Evolutionary conservation across 2,797 vertebrate species (phyloP).

Genomic region (Avahi laniger): DNA sequence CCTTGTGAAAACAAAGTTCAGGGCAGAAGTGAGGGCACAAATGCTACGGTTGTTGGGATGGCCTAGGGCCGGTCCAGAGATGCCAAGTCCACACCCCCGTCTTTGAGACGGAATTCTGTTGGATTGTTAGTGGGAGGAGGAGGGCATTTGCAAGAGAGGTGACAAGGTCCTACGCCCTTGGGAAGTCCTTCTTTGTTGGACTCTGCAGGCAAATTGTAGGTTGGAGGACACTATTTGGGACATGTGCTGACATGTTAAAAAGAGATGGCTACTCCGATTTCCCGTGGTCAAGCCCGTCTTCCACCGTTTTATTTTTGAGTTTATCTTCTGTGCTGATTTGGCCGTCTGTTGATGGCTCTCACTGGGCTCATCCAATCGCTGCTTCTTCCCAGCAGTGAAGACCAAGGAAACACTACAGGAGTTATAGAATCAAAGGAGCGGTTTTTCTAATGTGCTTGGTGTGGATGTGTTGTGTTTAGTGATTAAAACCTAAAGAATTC

Average conservation of each 20-base stretch:
- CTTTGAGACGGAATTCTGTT: slow-evolving; percentile 8
- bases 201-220: background rate
- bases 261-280: slow-evolving; percentile 10
- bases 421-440: background rate
- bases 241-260: background rate
- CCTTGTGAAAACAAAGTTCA: background rate
- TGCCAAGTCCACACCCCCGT: background rate
- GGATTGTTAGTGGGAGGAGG: background rate
- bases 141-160: background rate
- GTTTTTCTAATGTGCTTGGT: background rate
- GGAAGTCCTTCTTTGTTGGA: slow-evolving; percentile 19
- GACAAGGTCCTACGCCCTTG: background rate
- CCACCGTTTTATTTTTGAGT: background rate
- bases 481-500: slow-evolving; percentile 20
- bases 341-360: background rate
- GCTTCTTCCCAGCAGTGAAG: background rate
- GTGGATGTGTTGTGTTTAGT: background rate
- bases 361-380: background rate
- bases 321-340: background rate
- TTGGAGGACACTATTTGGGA: slow-evolving; percentile 17
- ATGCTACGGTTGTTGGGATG: background rate
- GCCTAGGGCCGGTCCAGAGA: background rate
- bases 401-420: background rate
- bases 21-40: background rate
- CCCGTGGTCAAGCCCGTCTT: background rate